A percentile compares a stretch with the other conserved stretches of the same genome.
These are phyloP conservation scores for Drosophila mulleri DNA, from an alignment of 2,888 invertebrate species.

Conservation along the genomic window DNA sequence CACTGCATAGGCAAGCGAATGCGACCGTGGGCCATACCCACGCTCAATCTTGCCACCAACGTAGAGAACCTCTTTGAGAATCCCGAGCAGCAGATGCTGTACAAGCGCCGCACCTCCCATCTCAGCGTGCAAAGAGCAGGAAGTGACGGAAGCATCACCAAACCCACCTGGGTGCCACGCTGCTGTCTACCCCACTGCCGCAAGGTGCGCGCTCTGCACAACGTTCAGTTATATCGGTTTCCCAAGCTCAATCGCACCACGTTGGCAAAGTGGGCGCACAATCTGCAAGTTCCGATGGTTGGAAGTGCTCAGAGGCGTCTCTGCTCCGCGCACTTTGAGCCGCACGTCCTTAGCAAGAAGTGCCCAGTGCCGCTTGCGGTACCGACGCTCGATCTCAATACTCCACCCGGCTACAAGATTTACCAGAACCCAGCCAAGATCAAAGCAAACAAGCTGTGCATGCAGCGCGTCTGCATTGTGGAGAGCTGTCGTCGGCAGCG, in stretches of 20 bases:
- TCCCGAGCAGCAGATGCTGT: slow-evolving; percentile 71
- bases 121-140: slow-evolving; percentile 10
- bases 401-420: slow-evolving; percentile 78
- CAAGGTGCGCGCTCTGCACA: slow-evolving; percentile 74
- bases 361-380: slow-evolving; percentile 80
- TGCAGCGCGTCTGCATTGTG: slow-evolving; percentile 77
- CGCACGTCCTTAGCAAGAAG: slow-evolving; percentile 81
- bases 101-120: slow-evolving; percentile 56
- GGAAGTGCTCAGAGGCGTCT: slow-evolving; percentile 79
- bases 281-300: slow-evolving; percentile 76
- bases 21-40: slow-evolving; percentile 81
- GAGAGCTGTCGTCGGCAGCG: slow-evolving; percentile 77
- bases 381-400: slow-evolving; percentile 78
- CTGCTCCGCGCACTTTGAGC: slow-evolving; percentile 80
- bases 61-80: slow-evolving; percentile 80
- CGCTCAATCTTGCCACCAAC: slow-evolving; percentile 75
- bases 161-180: slow-evolving; percentile 80
- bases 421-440: slow-evolving; percentile 82
- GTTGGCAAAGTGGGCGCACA: slow-evolving; percentile 82
- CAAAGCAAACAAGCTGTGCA: slow-evolving; percentile 72
- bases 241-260: slow-evolving; percentile 79
- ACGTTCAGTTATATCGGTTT: slow-evolving; percentile 81
- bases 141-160: slow-evolving; percentile 11
- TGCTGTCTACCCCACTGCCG: slow-evolving; percentile 82
- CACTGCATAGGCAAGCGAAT: slow-evolving; percentile 82